Evolutionary conservation across 2,113 vertebrate genomes (phyloP), one percentile per base, ranked within the genome.

Genomic region (Coryphaenoides rupestris): DNA sequence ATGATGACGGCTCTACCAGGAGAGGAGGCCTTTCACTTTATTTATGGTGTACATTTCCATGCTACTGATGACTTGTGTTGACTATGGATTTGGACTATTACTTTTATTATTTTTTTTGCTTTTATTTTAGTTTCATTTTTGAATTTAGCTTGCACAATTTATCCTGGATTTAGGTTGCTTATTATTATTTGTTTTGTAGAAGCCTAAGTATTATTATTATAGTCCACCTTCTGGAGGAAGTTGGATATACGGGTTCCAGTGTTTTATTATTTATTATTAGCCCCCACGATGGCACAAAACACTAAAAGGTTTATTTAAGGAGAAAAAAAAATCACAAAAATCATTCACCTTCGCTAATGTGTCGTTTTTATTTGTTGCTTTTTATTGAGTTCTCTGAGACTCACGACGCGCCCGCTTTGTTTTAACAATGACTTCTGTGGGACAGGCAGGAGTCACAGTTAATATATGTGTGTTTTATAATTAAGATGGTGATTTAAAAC

Each of bases 11-110:
- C n/a, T n/a, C n/a, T n/a, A 80, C 91, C 89, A 86, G 90, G 86
- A 80, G 62, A 75, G 90, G 88, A 88, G 79, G 83, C 83, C 92
- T 92, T 92, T 95, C 92, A 94, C 86, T 95, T 96, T 96, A 95
- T 94, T 94, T 91, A 90, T 91, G 89, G 90, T 92, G 92, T 84
- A 93, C 92, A 89, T 92, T 88, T 92, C 85, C 89, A 92, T 92
- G 92, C 85, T 91, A 89, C 15, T 92, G 86, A 90, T 88, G 87
- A 90, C 88, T 93, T 91, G 82, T 89, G 92, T 88, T 90, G 84
- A 81, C 84, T 84, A 80, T 84, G 73, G 74, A 87, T 84, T n/a
- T n/a, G 75, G 68, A 72, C 63, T 73, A 74, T 70, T 72, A 63
- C 69, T 78, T 79, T 50, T 17, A 9, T 50, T n/a, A n/a, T n/a